Conservation (phyloP, 2,113 vertebrate species). For the Felis chaus region DNA sequence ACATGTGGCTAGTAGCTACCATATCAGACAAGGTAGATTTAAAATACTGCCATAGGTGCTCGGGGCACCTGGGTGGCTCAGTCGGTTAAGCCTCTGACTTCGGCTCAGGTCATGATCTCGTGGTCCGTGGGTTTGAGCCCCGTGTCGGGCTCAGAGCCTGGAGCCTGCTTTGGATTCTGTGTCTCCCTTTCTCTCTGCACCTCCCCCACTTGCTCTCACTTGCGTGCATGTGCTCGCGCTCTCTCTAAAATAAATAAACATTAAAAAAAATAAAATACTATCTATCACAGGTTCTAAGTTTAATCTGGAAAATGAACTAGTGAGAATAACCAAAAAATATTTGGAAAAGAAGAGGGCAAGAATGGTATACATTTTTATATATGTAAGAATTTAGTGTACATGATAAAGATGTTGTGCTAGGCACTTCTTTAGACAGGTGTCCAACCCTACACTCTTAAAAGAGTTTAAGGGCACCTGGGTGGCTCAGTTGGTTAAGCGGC, state of each 20-base stretch:
- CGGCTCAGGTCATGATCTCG: no score
- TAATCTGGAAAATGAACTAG: conserved; percentile 6
- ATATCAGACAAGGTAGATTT: background rate
- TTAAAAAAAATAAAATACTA: no score
- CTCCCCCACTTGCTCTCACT: no score
- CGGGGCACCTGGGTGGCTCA: no score
- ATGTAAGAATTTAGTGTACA: background rate
- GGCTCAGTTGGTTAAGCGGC: no score
- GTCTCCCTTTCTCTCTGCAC: no score
- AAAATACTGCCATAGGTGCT: background rate
- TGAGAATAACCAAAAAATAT: background rate
- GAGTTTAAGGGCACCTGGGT: background rate
- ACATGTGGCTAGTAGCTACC: background rate
- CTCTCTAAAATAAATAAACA: no score
- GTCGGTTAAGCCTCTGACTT: no score
- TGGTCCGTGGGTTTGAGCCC: no score
- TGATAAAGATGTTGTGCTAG: background rate
- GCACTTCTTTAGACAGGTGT: background rate
- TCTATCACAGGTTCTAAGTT: background rate
- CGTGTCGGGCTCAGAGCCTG: no score
- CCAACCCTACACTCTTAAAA: background rate
- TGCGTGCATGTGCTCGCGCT: no score
- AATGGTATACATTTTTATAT: background rate
- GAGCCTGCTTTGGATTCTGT: no score
- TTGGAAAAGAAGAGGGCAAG: background rate